Base-by-base conservation (phyloP, 2,888 invertebrate genomes). In the Beris morrisii region DNA sequence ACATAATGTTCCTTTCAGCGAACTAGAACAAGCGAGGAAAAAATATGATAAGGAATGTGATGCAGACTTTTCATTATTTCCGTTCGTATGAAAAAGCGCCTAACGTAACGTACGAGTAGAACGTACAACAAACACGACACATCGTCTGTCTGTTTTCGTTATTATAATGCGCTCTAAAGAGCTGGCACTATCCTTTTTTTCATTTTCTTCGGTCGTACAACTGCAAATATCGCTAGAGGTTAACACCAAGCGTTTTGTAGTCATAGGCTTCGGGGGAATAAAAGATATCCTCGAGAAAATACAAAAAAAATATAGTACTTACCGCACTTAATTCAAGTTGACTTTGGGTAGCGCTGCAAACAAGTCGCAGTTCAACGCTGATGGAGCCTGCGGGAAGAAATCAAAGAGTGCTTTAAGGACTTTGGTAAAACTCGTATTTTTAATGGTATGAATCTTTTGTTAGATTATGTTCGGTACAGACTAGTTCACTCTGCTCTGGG, bases 311-410 rank as follows among this genome's bases (percentile, higher is more conserved):
- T n/a, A 28, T 53, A 55, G 15, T 72, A 78, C 79, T 78, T 72
- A 78, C 78, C 71, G 73, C 73, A 53, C 73, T 75, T 55, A 75
- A 73, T 50, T 68, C 71, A 64, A 73, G 73, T 66, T 69, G 71
- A 58, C 67, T 70, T 67, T 74, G 70, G 6, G 66, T 74, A 61
- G 65, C 69, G 65, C 75, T 76, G 71, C 78, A 78, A 71, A 78
- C 74, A 70, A 78, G 70, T 38, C 75, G 78, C 72, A 79, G 73
- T 66, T 78, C 77, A 13, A 78, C 76, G 69, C 76, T 77, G 67
- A 78, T 73, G 54, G 71, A 71, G 69, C 75, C 78, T 78, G 73
- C 9, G 72, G 32, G 12, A 48, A 48, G 15, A 48, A 15, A 45
- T 6, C n/a, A 48, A 48, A 38, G 9, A 38, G 38, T 9, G 38